These are phyloP conservation scores for Cantharis rustica DNA, from an alignment of 2,888 invertebrate genomes.

Conservation along the genomic window DNA sequence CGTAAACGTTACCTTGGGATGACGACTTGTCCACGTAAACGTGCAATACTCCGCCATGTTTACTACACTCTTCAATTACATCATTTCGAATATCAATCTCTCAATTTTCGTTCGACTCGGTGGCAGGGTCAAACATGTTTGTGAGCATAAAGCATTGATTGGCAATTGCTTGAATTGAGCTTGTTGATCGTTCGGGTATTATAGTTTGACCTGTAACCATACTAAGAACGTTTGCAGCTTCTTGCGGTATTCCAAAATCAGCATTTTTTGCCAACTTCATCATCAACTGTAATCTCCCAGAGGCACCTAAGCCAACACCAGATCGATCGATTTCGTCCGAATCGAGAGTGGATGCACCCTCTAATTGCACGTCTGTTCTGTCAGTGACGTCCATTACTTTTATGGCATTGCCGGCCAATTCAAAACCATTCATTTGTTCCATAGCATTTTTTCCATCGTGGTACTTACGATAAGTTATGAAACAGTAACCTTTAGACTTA, in stretches of 20 bases:
- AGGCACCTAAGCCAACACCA: constrained; percentile 96
- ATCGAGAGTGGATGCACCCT: constrained; percentile 82
- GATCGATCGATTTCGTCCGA: constrained; percentile 95
- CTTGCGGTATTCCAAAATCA: constrained; percentile 88
- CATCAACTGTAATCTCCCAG: constrained; percentile 95
- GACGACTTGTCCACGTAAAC: constrained; percentile 96
- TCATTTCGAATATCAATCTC: constrained; percentile 94
- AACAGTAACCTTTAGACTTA: constrained; percentile 96
- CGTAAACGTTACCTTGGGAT: constrained; percentile 94
- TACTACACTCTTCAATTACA: constrained; percentile 97
- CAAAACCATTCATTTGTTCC: constrained; percentile 98
- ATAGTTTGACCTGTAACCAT: constrained; percentile 67
- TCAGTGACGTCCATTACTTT: constrained; percentile 98
- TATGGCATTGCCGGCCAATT: constrained; percentile 97
- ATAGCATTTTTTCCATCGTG: constrained; percentile 98
- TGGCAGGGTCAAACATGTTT: constrained; percentile 97
- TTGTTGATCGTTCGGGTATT: constrained; percentile 65
- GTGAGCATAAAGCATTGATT: constrained; percentile 99
- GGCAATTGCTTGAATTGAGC: constrained; percentile 87
- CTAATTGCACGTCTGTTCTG: constrained; percentile 74
- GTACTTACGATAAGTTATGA: constrained; percentile 96
- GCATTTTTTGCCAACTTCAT: constrained; percentile 97
- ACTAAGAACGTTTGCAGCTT: constrained; percentile 90
- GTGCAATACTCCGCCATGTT: constrained; percentile 95
- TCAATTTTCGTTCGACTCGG: constrained; percentile 77